A percentile compares a stretch with the other conserved stretches of the same genome.
Evolutionary conservation across 2,888 invertebrate genomes (phyloP).

Genomic region (Leptinotarsa haldemani): DNA sequence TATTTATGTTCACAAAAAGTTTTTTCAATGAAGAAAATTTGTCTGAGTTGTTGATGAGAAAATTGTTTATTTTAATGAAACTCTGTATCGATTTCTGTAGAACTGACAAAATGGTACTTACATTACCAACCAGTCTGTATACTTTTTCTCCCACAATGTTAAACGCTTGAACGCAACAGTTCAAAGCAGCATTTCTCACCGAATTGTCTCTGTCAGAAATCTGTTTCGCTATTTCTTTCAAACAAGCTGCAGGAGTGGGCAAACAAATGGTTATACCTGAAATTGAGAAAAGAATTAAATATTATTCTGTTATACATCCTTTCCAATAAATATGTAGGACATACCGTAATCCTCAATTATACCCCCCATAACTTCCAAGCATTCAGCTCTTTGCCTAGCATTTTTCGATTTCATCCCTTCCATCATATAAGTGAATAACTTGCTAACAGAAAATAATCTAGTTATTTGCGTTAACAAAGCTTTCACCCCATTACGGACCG

Average conservation of each 20-base stretch:
- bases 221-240: constrained; percentile 92
- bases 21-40: too few relatives aligned
- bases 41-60: too few relatives aligned
- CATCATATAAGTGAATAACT: constrained; percentile 90
- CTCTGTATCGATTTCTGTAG: too few relatives aligned
- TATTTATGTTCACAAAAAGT: too few relatives aligned
- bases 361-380: constrained; percentile 90
- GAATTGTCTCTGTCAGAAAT: constrained; percentile 96
- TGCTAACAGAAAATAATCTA: constrained; percentile 87
- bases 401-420: constrained; percentile 98
- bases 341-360: constrained; percentile 86
- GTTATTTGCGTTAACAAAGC: constrained; percentile 86
- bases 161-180: constrained; percentile 91
- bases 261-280: constrained; percentile 79
- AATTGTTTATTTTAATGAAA: too few relatives aligned
- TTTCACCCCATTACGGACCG: constrained; percentile 90
- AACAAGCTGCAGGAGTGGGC: constrained; percentile 80
- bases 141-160: constrained; percentile 91
- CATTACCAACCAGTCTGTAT: constrained; percentile 91
- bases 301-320: background rate
- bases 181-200: constrained; percentile 95
- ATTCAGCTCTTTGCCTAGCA: constrained; percentile 97
- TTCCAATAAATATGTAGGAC: background rate
- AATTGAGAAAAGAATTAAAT: too few relatives aligned
- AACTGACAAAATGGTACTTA: constrained; percentile 61